These are phyloP conservation scores for Pammene fasciana DNA, from an alignment of 2,888 invertebrate species.

Conservation along the genomic window DNA sequence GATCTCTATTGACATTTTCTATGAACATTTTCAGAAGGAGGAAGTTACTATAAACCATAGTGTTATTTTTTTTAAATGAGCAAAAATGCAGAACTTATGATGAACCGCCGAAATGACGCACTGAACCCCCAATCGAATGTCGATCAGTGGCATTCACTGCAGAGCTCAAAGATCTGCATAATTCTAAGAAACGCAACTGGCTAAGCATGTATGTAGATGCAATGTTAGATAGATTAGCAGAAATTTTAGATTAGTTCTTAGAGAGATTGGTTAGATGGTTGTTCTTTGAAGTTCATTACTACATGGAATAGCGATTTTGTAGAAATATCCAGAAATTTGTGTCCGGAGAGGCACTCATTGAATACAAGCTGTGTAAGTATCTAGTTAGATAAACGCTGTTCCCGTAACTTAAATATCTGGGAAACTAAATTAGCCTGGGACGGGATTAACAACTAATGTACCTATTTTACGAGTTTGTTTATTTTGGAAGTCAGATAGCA, in stretches of 20 bases:
- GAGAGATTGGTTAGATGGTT: neutral
- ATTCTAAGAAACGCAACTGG: conserved; percentile 4
- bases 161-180: neutral
- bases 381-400: neutral
- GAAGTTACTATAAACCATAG: too few relatives aligned
- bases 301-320: neutral
- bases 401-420: neutral
- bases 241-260: neutral
- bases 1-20: too few relatives aligned
- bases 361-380: too few relatives aligned
- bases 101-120: neutral
- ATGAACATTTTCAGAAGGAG: too few relatives aligned
- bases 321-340: neutral
- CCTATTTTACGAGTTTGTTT: too few relatives aligned
- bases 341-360: neutral
- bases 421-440: too few relatives aligned
- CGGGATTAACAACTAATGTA: too few relatives aligned
- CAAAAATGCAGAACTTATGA: neutral
- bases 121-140: neutral
- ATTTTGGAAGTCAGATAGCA: too few relatives aligned
- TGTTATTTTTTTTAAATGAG: too few relatives aligned
- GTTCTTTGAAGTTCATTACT: neutral
- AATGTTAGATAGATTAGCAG: neutral
- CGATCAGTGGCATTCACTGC: neutral
- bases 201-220: neutral